These are phyloP conservation scores for Falco columbarius DNA, from an alignment of 2,797 vertebrate species.

Conservation along the genomic window DNA sequence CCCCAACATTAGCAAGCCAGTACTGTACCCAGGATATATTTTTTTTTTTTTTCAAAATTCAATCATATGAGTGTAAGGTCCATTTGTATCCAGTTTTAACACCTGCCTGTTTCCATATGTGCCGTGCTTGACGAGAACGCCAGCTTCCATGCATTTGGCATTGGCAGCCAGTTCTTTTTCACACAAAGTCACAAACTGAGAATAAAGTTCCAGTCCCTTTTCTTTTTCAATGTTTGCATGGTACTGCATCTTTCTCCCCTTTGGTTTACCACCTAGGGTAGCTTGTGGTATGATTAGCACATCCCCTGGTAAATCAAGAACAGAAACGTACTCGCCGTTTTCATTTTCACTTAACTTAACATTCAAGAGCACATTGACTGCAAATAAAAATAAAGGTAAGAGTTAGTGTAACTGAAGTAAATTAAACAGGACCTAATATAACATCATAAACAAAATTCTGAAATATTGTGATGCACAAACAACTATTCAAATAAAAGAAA, in stretches of 20 bases:
- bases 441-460: background rate
- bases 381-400: conserved; percentile 49
- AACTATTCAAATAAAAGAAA: background rate
- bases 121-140: conserved; percentile 82
- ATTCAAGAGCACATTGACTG: conserved; percentile 87
- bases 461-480: background rate
- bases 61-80: conserved; percentile 91
- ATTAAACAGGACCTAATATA: background rate
- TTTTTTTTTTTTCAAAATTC: conserved; percentile 84
- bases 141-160: conserved; percentile 74
- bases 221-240: conserved; percentile 90
- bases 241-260: conserved; percentile 92
- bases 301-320: conserved; percentile 88
- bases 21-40: background rate
- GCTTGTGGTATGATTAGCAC: conserved; percentile 94
- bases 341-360: conserved; percentile 89
- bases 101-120: conserved; percentile 96
- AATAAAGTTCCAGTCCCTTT: conserved; percentile 87
- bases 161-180: conserved; percentile 80
- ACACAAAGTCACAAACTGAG: conserved; percentile 84
- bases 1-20: background rate
- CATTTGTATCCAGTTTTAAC: conserved; percentile 90
- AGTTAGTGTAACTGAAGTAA: background rate
- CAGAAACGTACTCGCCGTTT: conserved; percentile 83
- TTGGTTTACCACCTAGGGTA: conserved; percentile 90